Evolutionary conservation across 2,797 vertebrate species (phyloP), one percentile per base, ranked within the genome.

Genomic region (Fistularia tabacaria): DNA sequence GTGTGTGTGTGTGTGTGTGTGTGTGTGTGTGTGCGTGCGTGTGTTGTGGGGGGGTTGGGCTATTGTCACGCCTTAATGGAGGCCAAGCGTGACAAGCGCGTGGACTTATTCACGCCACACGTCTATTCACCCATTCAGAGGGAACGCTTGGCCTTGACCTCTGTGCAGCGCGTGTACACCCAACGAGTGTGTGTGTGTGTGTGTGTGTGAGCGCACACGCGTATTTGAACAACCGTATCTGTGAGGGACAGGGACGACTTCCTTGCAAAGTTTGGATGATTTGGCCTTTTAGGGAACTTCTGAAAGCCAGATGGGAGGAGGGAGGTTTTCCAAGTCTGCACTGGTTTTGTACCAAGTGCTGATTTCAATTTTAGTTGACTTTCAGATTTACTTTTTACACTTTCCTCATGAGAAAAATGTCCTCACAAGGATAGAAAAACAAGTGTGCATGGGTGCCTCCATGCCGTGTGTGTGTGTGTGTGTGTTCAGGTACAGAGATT

Each of bases 91-190:
- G 85, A 85, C 90, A 87, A 89, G 78, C 83, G 69, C 69, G 76
- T 83, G 90, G 88, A 90, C 93, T 93, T 89, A 89, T 90, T 90
- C 90, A 89, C 84, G 91, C 88, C 91, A 91, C 93, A 91, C 89
- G 92, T 83, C 91, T 88, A 91, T 93, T 85, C 73, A 82, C 56
- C 69, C 79, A 74, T 88, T 90, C 87, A 92, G 82, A 86, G 86
- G 87, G 88, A 89, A 89, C 87, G 88, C 87, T 89, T 73, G 72
- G 81, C 67, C 59, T 64, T 85, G 92, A 92, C 90, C 92, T 87
- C 81, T 78, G 79, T 69, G 49, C 63, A 66, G 69, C 76, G 41
- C 36, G 53, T 48, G 64, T 73, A 14, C 77, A 66, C 46, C 49
- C 63, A 13, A 39, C 14, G 12, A 7, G 62, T 1, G 54, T 38